Conservation (phyloP, 2,888 invertebrate genomes). For the Sphecodes monilicornis region DNA sequence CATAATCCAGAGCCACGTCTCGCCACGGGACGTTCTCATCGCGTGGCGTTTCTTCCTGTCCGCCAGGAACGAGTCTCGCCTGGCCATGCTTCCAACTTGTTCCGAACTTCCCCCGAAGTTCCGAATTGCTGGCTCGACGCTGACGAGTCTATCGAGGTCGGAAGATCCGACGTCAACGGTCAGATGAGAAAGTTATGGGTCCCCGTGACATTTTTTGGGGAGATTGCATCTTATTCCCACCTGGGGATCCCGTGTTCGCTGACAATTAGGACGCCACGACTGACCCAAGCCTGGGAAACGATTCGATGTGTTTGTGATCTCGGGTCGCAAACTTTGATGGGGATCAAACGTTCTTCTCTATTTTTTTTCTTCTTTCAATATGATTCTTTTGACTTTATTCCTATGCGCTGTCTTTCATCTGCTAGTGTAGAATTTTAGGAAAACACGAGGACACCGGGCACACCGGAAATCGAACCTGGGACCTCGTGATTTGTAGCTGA, state of each 20-base stretch:
- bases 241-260: not conserved
- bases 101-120: not conserved
- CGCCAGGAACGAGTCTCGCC: not conserved
- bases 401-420: not conserved
- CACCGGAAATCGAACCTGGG: no score
- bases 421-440: no score
- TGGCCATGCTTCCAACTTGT: not conserved
- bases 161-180: not conserved
- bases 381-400: not conserved
- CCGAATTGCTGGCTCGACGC: not conserved
- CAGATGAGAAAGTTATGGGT: not conserved
- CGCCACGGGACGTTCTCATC: conserved; percentile 19
- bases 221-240: not conserved
- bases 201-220: not conserved
- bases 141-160: conserved; percentile 14
- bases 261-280: not conserved
- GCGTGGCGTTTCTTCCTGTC: not conserved
- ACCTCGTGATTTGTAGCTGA: no score
- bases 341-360: not conserved
- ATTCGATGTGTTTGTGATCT: not conserved
- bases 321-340: not conserved
- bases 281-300: not conserved
- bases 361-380: not conserved
- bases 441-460: no score
- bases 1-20: not conserved